Conservation (phyloP, 2,797 vertebrate genomes). For the Thamnophis elegans region DNA sequence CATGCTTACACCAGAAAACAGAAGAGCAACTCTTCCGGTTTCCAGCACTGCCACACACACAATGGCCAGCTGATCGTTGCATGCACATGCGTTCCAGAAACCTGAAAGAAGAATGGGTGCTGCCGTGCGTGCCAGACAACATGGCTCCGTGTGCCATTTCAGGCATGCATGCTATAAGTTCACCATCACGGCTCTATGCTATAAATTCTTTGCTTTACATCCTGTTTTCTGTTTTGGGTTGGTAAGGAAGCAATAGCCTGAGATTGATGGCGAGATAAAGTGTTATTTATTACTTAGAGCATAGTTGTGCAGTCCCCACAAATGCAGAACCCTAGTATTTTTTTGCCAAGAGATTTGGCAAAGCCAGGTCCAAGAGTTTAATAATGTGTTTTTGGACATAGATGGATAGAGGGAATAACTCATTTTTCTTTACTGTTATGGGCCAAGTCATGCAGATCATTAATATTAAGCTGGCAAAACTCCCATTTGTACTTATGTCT, state of each 20-base stretch:
- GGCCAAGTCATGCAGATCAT: neutral
- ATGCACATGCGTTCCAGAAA: too few relatives aligned
- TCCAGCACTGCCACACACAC: too few relatives aligned
- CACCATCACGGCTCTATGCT: neutral
- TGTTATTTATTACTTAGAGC: constrained; percentile 5
- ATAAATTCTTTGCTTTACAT: neutral
- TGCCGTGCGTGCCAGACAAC: too few relatives aligned
- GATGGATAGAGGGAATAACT: constrained; percentile 4
- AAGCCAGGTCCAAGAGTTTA: constrained; percentile 29
- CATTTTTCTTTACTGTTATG: constrained; percentile 22
- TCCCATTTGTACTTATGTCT: constrained; percentile 47
- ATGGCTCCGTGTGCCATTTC: too few relatives aligned
- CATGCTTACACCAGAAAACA: too few relatives aligned
- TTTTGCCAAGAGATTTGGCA: neutral
- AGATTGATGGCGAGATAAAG: neutral
- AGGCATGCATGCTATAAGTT: too few relatives aligned
- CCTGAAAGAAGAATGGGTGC: too few relatives aligned
- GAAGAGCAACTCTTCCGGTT: too few relatives aligned
- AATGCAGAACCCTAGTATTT: neutral
- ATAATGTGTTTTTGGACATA: constrained; percentile 23
- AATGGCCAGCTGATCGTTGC: too few relatives aligned
- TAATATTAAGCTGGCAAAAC: constrained; percentile 49
- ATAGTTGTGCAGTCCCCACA: fast-evolving
- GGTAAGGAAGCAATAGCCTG: neutral
- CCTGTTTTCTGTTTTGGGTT: neutral